Percentiles rank a stretch among this genome's conserved stretches.
Evolutionary conservation across 2,113 vertebrate genomes (phyloP).

Genomic region (Neodontobutis hainanensis): DNA sequence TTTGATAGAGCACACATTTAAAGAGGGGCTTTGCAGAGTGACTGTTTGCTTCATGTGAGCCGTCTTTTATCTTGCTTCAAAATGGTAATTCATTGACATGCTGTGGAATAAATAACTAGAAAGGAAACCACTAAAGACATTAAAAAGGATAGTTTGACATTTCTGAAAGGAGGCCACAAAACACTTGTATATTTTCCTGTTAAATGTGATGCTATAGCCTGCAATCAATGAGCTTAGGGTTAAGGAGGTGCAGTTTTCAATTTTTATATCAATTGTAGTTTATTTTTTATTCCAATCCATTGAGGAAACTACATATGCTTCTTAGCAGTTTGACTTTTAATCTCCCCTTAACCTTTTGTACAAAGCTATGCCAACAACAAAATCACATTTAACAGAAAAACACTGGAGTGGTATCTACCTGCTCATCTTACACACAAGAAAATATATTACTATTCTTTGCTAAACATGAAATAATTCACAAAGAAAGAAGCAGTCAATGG

Average conservation of each 20-base stretch:
- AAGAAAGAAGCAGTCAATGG: constrained; percentile 43
- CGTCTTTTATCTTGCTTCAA: constrained; percentile 30
- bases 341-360: neutral
- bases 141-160: constrained; percentile 15
- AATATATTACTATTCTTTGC: constrained; percentile 1
- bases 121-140: constrained; percentile 16
- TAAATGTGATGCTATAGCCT: neutral
- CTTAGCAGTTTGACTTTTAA: neutral
- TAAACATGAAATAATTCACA: constrained; percentile 46
- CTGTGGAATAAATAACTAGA: neutral
- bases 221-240: neutral
- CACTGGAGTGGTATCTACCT: neutral
- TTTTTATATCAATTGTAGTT: too few relatives aligned
- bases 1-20: constrained; percentile 30
- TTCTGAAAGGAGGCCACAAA: neutral
- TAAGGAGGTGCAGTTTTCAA: neutral
- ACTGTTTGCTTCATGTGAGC: neutral
- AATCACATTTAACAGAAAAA: constrained; percentile 2
- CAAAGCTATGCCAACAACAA: constrained; percentile 4
- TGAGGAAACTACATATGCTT: too few relatives aligned
- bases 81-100: constrained; percentile 35
- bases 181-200: constrained; percentile 1
- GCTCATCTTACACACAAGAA: constrained; percentile 6
- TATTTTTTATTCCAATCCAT: too few relatives aligned
- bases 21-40: constrained; percentile 25